Evolutionary conservation across 1,140 invertebrate genomes (phyloP), one percentile per base, ranked within the genome.

Genomic region (Eumaeus atala): DNA sequence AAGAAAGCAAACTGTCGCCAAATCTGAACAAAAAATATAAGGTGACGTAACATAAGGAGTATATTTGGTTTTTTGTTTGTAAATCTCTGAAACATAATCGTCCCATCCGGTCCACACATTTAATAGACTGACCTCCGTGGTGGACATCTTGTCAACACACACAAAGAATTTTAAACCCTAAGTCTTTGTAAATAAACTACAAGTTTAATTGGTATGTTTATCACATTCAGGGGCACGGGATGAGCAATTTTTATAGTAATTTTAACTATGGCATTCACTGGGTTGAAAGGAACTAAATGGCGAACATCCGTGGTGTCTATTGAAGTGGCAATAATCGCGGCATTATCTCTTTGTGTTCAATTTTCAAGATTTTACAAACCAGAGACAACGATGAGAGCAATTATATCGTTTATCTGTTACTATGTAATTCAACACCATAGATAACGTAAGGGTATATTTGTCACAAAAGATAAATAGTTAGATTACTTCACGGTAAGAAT

Each of bases 191-290:
- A 0, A 0, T 3, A 44, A 3, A 44, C 9, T 34, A 34, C 16
- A 44, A 47, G 35, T n/a, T 17, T 7, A 10, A 5, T 17, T 9
- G 42, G 14, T 44, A 4, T 6, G 5, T 9, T 54, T 28, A 0
- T 33, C 28, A 49, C 58, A 57, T 62, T 59, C 63, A 60, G n/a
- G 34, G 62, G 63, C 64, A 70, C 69, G 72, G 74, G 83, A 83
- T 84, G 78, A 83, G 77, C 79, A 83, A 82, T 84, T 78, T 83
- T 82, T 74, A 86, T 84, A 84, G 80, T 83, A 78, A 83, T 80
- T 70, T 84, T 76, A 74, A 67, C 77, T 79, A 84, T 85, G 72
- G 67, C 60, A 79, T 71, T 80, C 80, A 86, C 77, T 86, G 82
- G 67, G 59, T 73, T 69, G 80, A 74, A 79, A 70, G 64, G 75